Conservation (phyloP, 1,140 invertebrate genomes). For the Listronotus bonariensis region DNA sequence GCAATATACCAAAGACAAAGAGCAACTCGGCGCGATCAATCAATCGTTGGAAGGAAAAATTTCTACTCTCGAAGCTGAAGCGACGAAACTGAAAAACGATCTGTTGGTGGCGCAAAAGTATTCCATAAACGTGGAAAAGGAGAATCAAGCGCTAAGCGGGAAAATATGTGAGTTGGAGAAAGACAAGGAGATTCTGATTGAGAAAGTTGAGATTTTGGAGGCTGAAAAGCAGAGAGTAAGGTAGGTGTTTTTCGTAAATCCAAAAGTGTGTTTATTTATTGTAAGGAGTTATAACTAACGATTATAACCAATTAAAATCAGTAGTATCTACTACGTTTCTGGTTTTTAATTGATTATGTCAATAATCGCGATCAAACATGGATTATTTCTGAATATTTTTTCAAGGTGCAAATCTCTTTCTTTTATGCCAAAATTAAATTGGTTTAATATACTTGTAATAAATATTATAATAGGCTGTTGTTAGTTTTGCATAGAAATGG, state of each 20-base stretch:
- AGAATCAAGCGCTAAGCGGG: slow-evolving; percentile 66
- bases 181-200: slow-evolving; percentile 42
- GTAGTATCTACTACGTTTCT: too few relatives aligned
- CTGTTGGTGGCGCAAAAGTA: slow-evolving; percentile 63
- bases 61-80: slow-evolving; percentile 59
- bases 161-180: slow-evolving; percentile 57
- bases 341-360: too few relatives aligned
- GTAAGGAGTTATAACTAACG: too few relatives aligned
- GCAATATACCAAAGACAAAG: slow-evolving; percentile 71
- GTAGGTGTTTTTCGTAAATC: slow-evolving; percentile 35
- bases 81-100: slow-evolving; percentile 60
- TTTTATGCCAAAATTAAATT: too few relatives aligned
- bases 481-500: too few relatives aligned
- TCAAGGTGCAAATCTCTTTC: too few relatives aligned
- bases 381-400: too few relatives aligned
- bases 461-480: too few relatives aligned
- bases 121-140: slow-evolving; percentile 65
- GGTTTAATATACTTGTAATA: too few relatives aligned
- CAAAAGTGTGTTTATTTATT: too few relatives aligned
- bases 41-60: slow-evolving; percentile 64
- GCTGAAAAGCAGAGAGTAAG: slow-evolving; percentile 49
- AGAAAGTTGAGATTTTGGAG: slow-evolving; percentile 47
- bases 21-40: slow-evolving; percentile 63
- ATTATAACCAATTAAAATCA: too few relatives aligned
- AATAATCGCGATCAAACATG: too few relatives aligned